phyloP scores from a whole-genome alignment of 2,888 invertebrate genomes.

The Drosophila glabriapex region DNA sequence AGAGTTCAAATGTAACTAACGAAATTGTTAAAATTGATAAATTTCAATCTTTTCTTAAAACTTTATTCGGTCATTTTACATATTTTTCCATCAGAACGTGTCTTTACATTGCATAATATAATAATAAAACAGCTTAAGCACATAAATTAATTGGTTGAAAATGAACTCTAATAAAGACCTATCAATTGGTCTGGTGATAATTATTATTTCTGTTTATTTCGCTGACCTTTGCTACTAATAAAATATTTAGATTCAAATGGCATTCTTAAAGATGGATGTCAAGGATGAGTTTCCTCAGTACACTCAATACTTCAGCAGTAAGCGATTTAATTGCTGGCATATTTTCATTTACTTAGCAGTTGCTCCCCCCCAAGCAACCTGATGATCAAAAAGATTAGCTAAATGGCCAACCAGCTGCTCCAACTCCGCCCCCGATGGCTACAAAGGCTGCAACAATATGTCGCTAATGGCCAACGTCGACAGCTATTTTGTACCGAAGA shows the following conservation, averaged over 20 bases:
- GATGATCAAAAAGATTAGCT: conserved; percentile 63
- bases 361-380: neutral
- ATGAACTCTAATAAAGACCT: neutral
- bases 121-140: neutral
- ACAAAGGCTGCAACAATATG: conserved; percentile 45
- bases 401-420: conserved; percentile 27
- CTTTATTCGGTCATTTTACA: neutral
- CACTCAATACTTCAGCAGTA: neutral
- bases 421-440: neutral
- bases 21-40: neutral
- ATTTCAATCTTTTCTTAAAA: neutral
- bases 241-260: neutral
- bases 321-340: neutral
- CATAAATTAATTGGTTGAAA: neutral
- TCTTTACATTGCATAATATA: neutral
- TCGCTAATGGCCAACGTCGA: conserved; percentile 64
- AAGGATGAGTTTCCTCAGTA: neutral
- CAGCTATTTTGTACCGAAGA: conserved; percentile 42
- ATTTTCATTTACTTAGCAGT: conserved; percentile 1
- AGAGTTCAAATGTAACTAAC: neutral
- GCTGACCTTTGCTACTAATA: neutral
- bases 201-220: neutral
- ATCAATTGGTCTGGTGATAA: neutral
- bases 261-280: neutral
- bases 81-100: neutral